phyloP scores from a whole-genome alignment of 2,113 vertebrate genomes.

The Ornithorhynchus anatinus region DNA sequence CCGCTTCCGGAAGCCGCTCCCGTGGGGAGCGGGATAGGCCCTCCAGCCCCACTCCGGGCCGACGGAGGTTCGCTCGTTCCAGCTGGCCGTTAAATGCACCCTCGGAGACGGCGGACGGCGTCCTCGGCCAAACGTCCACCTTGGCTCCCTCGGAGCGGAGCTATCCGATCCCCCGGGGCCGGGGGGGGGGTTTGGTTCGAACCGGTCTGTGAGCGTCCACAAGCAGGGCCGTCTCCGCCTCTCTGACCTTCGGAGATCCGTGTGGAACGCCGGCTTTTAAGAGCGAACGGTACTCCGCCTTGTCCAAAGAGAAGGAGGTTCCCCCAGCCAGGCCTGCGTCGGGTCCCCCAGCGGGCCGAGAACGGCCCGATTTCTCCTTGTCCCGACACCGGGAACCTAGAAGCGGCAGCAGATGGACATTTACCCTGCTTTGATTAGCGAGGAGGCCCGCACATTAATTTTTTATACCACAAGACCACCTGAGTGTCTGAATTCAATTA shows the following conservation, averaged over 20 bases:
- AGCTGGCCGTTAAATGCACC: no score
- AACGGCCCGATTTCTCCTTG: constrained; percentile 55
- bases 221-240: neutral
- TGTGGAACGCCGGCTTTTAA: neutral
- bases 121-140: no score
- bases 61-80: no score
- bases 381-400: constrained; percentile 62
- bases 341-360: constrained; percentile 23
- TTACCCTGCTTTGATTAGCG: constrained; percentile 72
- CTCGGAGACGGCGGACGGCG: no score
- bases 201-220: no score
- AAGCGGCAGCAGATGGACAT: constrained; percentile 71
- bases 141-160: no score
- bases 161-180: neutral
- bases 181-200: no score
- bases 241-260: neutral
- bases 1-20: no score
- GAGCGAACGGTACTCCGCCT: constrained; percentile 23
- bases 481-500: constrained; percentile 79
- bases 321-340: constrained; percentile 35
- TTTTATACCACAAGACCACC: constrained; percentile 72
- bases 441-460: constrained; percentile 72
- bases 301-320: constrained; percentile 22
- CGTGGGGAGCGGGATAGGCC: no score
- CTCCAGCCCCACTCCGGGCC: no score